Evolutionary conservation across 2,113 vertebrate genomes (phyloP), one percentile per base, ranked within the genome.

Genomic region (Cochlearius cochlearius): DNA sequence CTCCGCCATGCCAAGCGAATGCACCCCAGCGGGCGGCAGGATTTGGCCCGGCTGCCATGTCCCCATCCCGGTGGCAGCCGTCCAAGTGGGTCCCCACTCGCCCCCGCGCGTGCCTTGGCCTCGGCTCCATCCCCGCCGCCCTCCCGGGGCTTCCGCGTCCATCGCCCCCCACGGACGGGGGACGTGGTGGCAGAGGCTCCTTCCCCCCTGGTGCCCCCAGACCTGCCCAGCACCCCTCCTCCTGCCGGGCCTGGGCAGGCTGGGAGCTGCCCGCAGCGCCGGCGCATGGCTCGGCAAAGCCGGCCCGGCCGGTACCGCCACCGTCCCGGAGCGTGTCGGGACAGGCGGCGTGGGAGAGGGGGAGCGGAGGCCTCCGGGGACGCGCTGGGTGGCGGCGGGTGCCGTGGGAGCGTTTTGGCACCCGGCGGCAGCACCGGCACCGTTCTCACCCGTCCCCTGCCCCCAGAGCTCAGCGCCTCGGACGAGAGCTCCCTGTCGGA

Each of bases 231-330:
- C 62, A 41, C 69, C 69, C 62, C 76, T 55, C 12, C 21, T 68
- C 62, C 69, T 30, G 76, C 39, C 39, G 3, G 22, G 47, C 21
- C 4, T 39, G 27, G 91, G 91, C 93, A 95, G 85, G 88, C 84
- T 73, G 94, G 85, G 94, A 96, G 19, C 94, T 92, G 94, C 94
- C 73, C 4, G 4, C 3, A 3, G 73, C 17, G 7, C 45, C 72
- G 41, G 85, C 56, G 20, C n/a, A 2, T 2, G 26, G 79, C 92
- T 88, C 3, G 12, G 92, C 64, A 76, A 34, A 96, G 94, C 94
- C 92, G 85, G 94, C 92, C 92, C 4, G 85, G 94, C 96, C 63
- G 88, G 96, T 96, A 86, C 43, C 18, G 14, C 96, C 20, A 43
- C 96, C 16, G 23, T 79, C 90, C 53, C 6, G 2, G 67, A 87